Conservation (phyloP, 30 jellyfish, hydroid and myxozoan species). For the Kudoa iwatai region DNA sequence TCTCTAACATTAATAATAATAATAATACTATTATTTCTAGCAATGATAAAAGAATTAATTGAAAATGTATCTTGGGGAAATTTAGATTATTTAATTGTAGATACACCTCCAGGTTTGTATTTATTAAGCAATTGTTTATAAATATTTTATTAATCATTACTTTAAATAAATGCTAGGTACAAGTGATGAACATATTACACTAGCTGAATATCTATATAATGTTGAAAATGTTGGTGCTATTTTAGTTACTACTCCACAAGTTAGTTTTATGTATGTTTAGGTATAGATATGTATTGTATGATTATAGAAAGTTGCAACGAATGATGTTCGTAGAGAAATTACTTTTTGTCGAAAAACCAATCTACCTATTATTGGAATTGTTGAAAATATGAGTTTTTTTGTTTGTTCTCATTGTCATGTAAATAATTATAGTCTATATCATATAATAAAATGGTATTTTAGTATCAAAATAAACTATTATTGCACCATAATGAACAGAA, state of each 20-base stretch:
- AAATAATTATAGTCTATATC: too few species aligned
- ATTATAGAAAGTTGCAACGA: constrained; percentile 41
- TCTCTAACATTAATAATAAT: too few species aligned
- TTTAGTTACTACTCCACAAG: constrained; percentile 81
- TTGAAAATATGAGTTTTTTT: constrained; percentile 69
- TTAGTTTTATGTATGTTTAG: constrained; percentile 2
- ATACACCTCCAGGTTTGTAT: constrained; percentile 96
- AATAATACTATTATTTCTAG: too few species aligned
- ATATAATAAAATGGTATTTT: too few species aligned
- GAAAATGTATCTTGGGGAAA: constrained; percentile 73
- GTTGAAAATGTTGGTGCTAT: constrained; percentile 30
- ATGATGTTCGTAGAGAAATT: constrained; percentile 73
- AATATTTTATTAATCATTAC: too few species aligned
- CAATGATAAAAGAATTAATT: constrained; percentile 33
- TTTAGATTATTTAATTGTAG: constrained; percentile 32
- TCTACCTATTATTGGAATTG: constrained; percentile 45
- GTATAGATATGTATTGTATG: too few species aligned
- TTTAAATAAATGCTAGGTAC: too few species aligned
- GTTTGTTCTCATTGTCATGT: constrained; percentile 76
- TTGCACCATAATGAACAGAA: too few species aligned
- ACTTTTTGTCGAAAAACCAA: constrained; percentile 33
- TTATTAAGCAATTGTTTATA: too few species aligned
- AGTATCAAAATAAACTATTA: too few species aligned
- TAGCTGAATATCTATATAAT: constrained; percentile 21
- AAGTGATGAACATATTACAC: constrained; percentile 56